Percentiles rank a stretch among this genome's conserved stretches.
These are phyloP conservation scores for Synaphobranchus kaupii DNA, from an alignment of 2,797 vertebrate genomes.

Conservation along the genomic window DNA sequence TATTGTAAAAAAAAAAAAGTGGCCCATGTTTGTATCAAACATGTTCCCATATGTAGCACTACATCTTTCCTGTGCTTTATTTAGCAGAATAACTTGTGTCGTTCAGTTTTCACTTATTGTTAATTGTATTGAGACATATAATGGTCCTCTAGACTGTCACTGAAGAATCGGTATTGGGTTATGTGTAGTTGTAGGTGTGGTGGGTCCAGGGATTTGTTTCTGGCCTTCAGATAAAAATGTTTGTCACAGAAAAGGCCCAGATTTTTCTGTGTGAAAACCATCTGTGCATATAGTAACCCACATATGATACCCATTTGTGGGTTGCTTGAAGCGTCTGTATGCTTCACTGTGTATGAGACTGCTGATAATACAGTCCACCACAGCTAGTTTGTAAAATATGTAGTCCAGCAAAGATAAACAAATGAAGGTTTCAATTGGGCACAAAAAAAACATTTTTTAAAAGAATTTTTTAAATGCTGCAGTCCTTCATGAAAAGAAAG, in stretches of 20 bases:
- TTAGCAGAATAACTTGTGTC: not conserved
- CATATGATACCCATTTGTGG: not conserved
- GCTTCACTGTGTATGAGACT: not conserved
- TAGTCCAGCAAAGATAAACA: not conserved
- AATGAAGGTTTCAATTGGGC: not conserved
- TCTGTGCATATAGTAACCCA: not conserved
- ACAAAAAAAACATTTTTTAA: not conserved
- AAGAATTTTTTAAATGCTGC: not conserved
- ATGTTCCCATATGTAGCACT: conserved; percentile 5
- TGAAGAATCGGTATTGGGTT: not conserved
- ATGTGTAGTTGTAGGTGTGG: not conserved
- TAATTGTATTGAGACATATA: not conserved
- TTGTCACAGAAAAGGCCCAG: not conserved
- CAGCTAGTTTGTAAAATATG: not conserved
- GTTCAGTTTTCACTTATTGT: not conserved
- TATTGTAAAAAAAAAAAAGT: not conserved
- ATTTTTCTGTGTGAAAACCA: not conserved
- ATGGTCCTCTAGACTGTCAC: not conserved
- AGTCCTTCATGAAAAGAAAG: not conserved
- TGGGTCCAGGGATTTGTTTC: not conserved
- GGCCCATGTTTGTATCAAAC: conserved; percentile 32
- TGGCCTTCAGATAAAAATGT: not conserved
- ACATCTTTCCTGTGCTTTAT: not conserved
- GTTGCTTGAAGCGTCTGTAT: not conserved
- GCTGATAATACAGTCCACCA: not conserved